Percentiles rank a stretch among this genome's conserved stretches.
These are phyloP conservation scores for Notothenia rossii DNA, from an alignment of 2,113 vertebrate genomes.

Conservation along the genomic window DNA sequence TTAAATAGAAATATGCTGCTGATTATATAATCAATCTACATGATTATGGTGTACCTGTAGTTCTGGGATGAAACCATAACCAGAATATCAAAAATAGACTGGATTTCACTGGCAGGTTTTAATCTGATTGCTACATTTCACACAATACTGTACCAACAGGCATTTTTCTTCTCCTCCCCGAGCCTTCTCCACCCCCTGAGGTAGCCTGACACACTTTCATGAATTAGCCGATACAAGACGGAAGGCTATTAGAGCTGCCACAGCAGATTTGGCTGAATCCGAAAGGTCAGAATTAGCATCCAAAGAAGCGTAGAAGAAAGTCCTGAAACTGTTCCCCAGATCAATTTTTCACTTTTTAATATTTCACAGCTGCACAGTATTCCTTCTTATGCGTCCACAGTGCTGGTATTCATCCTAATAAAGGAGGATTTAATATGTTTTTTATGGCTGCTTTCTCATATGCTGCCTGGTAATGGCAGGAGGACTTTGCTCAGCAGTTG, in stretches of 20 bases:
- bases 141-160: slow-evolving; percentile 53
- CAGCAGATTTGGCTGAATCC: slow-evolving; percentile 69
- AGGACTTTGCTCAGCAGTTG: slow-evolving; percentile 49
- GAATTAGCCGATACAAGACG: slow-evolving; percentile 73
- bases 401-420: slow-evolving; percentile 67
- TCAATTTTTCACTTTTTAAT: slow-evolving; percentile 55
- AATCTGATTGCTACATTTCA: slow-evolving; percentile 59
- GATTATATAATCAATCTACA: slow-evolving; percentile 35
- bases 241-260: slow-evolving; percentile 73
- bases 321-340: slow-evolving; percentile 51
- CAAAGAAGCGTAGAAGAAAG: slow-evolving; percentile 48
- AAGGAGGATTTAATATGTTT: slow-evolving; percentile 66
- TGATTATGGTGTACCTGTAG: slow-evolving; percentile 22
- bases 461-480: slow-evolving; percentile 49
- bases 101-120: slow-evolving; percentile 34
- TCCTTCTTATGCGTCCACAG: slow-evolving; percentile 46
- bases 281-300: slow-evolving; percentile 80
- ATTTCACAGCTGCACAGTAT: slow-evolving; percentile 60
- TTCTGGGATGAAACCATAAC: slow-evolving; percentile 29
- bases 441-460: slow-evolving; percentile 55
- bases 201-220: slow-evolving; percentile 76
- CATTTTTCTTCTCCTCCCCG: background rate
- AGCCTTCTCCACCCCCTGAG: slow-evolving; percentile 55
- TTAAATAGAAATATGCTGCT: background rate
- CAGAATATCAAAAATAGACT: slow-evolving; percentile 38